Evolutionary conservation across 2,888 invertebrate genomes (phyloP).

Genomic region (Steinernema carpocapsae): DNA sequence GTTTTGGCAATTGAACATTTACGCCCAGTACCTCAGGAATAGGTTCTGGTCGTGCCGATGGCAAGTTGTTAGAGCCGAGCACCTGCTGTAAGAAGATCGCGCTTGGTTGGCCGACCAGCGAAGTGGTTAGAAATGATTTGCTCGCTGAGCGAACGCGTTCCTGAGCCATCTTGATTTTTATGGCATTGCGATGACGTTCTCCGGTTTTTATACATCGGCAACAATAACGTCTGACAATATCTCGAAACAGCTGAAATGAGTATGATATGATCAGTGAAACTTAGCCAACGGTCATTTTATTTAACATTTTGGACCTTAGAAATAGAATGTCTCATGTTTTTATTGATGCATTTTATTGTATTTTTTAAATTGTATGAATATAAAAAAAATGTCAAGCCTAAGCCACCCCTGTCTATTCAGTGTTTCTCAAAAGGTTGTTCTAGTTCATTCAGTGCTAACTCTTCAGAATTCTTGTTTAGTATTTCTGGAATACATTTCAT

Average conservation of each 20-base stretch:
- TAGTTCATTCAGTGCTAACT: too few species aligned
- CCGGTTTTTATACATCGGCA: conserved; percentile 44
- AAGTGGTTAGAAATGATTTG: conserved; percentile 43
- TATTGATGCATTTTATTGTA: too few species aligned
- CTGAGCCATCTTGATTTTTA: conserved; percentile 45
- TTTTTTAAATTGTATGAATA: too few species aligned
- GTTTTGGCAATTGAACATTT: neutral
- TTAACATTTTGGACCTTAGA: too few species aligned
- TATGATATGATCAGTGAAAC: too few species aligned
- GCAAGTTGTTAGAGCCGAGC: conserved; percentile 37
- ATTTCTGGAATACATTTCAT: too few species aligned
- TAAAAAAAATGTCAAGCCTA: too few species aligned
- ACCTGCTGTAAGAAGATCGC: conserved; percentile 48
- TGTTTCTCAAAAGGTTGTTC: too few species aligned
- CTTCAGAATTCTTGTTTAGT: too few species aligned
- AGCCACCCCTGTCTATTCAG: too few species aligned
- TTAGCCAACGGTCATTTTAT: too few species aligned
- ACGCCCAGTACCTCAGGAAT: conserved; percentile 11
- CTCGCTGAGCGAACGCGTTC: conserved; percentile 47
- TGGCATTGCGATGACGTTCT: conserved; percentile 33
- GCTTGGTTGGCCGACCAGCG: conserved; percentile 42
- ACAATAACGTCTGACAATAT: conserved; percentile 43
- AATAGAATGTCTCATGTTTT: too few species aligned
- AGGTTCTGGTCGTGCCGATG: neutral
- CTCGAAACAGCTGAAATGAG: conserved; percentile 50